Conservation (phyloP, 2,888 invertebrate species). For the Stratiomys singularior region DNA sequence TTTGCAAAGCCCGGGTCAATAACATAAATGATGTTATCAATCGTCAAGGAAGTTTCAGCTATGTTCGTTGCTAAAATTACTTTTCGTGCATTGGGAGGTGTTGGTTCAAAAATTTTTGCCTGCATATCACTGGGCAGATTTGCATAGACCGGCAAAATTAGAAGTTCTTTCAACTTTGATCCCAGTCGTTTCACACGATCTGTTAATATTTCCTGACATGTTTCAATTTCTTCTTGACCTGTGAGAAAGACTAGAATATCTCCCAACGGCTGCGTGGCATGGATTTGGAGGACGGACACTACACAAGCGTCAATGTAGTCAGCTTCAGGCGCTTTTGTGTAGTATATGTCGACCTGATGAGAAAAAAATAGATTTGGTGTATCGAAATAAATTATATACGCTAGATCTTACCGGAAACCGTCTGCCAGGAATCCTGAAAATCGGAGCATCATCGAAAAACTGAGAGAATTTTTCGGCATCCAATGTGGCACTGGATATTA, state of each 20-base stretch:
- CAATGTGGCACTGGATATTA: conserved; percentile 97
- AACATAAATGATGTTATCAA: conserved; percentile 98
- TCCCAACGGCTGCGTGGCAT: conserved; percentile 95
- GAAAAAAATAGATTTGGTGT: background rate
- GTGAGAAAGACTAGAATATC: conserved; percentile 97
- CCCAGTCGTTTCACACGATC: conserved; percentile 93
- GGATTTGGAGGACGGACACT: conserved; percentile 97
- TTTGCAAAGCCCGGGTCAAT: conserved; percentile 99
- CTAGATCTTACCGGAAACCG: conserved; percentile 79
- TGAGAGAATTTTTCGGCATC: conserved; percentile 98
- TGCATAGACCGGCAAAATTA: conserved; percentile 96
- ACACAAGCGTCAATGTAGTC: conserved; percentile 98
- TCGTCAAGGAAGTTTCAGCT: conserved; percentile 98
- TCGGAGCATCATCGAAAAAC: conserved; percentile 98
- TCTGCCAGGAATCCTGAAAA: conserved; percentile 97
- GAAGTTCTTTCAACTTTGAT: conserved; percentile 89
- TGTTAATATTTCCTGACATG: conserved; percentile 86
- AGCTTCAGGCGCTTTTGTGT: conserved; percentile 99
- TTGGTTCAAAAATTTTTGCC: conserved; percentile 98
- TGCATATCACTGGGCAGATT: conserved; percentile 99
- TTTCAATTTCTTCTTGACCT: conserved; percentile 89
- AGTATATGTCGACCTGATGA: conserved; percentile 89
- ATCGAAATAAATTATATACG: too few relatives aligned
- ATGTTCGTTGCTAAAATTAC: conserved; percentile 98
- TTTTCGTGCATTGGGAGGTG: conserved; percentile 95